Conservation (phyloP, 2,113 vertebrate genomes). For the Martes martes region DNA sequence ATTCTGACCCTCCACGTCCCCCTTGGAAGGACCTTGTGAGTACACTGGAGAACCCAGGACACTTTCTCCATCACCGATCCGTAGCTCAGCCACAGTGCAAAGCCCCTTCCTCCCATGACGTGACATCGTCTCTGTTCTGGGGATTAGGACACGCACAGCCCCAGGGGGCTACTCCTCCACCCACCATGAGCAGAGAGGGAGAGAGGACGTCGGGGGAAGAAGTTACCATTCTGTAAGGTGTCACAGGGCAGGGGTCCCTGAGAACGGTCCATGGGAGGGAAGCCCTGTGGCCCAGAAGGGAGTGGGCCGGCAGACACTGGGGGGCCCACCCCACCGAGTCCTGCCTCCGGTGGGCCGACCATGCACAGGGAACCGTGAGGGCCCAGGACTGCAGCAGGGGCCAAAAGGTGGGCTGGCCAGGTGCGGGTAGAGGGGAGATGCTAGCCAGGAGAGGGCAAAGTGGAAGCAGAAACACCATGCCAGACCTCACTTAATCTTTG, state of each 20-base stretch:
- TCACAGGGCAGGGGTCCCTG: neutral
- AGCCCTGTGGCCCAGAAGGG: accelerated
- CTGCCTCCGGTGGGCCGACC: neutral
- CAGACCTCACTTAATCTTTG: accelerated
- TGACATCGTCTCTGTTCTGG: accelerated
- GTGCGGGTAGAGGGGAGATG: accelerated
- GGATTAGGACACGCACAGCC: accelerated
- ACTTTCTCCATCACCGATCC: accelerated
- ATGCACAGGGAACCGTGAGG: neutral
- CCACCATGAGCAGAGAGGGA: neutral
- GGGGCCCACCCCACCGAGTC: neutral
- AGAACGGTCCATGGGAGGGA: neutral
- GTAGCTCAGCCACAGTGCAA: neutral
- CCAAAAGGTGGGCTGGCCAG: accelerated
- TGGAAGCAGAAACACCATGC: neutral
- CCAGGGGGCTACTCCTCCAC: neutral
- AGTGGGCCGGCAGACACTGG: accelerated
- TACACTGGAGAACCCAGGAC: accelerated
- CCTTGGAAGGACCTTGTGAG: too few relatives aligned
- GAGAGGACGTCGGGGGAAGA: accelerated
- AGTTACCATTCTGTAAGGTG: neutral
- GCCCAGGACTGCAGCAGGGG: too few relatives aligned
- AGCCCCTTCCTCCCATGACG: accelerated
- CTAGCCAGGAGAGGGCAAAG: neutral
- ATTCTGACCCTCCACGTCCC: too few relatives aligned